These are phyloP conservation scores for Dryobota labecula DNA, from an alignment of 2,888 invertebrate genomes.

Conservation along the genomic window DNA sequence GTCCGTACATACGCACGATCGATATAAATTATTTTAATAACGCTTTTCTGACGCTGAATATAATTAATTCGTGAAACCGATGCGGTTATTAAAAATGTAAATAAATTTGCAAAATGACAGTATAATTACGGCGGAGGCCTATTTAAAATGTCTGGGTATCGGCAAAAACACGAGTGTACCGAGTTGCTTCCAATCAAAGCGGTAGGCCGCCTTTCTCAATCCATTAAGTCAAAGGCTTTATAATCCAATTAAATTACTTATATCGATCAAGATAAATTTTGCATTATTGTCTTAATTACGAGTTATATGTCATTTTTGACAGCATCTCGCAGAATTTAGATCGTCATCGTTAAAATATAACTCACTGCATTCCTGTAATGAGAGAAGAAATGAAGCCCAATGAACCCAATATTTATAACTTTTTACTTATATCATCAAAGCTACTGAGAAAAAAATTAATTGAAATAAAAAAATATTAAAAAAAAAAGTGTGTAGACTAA, in stretches of 20 bases:
- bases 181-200: constrained; percentile 71
- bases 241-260: constrained; percentile 82
- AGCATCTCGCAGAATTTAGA: constrained; percentile 56
- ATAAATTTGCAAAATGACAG: constrained; percentile 83
- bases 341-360: constrained; percentile 50
- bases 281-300: constrained; percentile 76
- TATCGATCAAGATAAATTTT: constrained; percentile 73
- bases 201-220: constrained; percentile 69
- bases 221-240: constrained; percentile 77
- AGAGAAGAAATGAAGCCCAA: constrained; percentile 15
- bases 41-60: constrained; percentile 67
- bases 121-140: constrained; percentile 77
- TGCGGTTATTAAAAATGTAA: constrained; percentile 80
- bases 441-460: neutral
- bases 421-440: neutral
- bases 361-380: constrained; percentile 17
- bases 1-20: constrained; percentile 56
- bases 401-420: neutral
- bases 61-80: constrained; percentile 77
- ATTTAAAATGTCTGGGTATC: constrained; percentile 75
- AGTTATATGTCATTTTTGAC: constrained; percentile 73
- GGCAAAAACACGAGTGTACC: constrained; percentile 70
- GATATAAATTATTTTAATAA: constrained; percentile 69
- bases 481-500: neutral
- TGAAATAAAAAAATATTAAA: neutral